Evolutionary conservation across 2,113 vertebrate genomes (phyloP).

Genomic region (Tragelaphus imberbis): DNA sequence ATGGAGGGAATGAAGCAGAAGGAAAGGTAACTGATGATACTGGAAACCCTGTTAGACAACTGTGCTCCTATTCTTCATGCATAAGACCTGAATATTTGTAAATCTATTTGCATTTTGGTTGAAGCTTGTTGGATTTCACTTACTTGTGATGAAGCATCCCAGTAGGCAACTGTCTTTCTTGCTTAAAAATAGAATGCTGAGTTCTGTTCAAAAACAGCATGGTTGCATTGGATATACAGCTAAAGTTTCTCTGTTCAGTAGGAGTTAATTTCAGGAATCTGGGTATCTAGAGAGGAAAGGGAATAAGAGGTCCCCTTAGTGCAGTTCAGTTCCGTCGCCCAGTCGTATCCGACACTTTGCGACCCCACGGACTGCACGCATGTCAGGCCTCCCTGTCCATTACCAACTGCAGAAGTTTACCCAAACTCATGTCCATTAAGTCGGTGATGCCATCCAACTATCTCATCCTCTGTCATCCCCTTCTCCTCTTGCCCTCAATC

Average conservation of each 20-base stretch:
- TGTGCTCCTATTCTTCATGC: background rate
- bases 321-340: background rate
- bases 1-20: background rate
- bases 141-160: background rate
- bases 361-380: background rate
- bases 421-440: background rate
- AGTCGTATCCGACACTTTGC: rapidly evolving
- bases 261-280: background rate
- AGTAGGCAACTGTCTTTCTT: background rate
- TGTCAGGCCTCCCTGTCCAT: background rate
- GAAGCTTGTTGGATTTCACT: background rate
- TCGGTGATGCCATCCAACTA: background rate
- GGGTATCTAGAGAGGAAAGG: background rate
- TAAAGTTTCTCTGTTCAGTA: background rate
- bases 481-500: background rate
- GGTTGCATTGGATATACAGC: background rate
- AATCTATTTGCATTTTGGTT: background rate
- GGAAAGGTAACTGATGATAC: background rate
- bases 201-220: background rate
- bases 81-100: background rate
- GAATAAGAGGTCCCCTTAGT: background rate
- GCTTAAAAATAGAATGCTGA: background rate
- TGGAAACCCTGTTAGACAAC: background rate
- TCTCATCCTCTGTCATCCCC: background rate
- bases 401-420: background rate